Conservation (phyloP, 2,888 invertebrate genomes). For the Thereva nobilitata region DNA sequence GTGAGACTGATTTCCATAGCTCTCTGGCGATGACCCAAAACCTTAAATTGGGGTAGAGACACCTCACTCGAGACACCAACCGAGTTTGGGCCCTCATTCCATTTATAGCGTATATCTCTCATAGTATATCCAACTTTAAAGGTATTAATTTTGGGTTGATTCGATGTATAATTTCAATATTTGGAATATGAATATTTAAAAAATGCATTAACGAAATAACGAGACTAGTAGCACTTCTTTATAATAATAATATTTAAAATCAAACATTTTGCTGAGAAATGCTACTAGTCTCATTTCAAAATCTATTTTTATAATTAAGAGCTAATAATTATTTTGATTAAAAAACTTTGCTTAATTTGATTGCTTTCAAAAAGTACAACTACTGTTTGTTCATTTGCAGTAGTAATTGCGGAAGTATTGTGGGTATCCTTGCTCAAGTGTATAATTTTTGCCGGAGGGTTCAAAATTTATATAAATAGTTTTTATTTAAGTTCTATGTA, state of each 20-base stretch:
- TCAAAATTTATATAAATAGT: conserved; percentile 38
- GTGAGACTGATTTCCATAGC: conserved; percentile 96
- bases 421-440: conserved; percentile 23
- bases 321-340: conserved; percentile 24
- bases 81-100: conserved; percentile 94
- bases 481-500: conserved; percentile 10
- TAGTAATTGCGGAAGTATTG: conserved; percentile 47
- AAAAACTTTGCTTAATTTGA: conserved; percentile 27
- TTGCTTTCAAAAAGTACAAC: conserved; percentile 48
- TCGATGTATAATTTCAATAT: conserved; percentile 29
- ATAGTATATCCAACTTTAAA: conserved; percentile 92
- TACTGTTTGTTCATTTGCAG: conserved; percentile 59
- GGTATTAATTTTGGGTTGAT: conserved; percentile 30
- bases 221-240: conserved; percentile 28
- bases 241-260: not conserved
- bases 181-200: conserved; percentile 36
- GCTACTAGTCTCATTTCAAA: conserved; percentile 58
- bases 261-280: not conserved
- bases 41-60: conserved; percentile 97
- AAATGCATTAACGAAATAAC: conserved; percentile 36
- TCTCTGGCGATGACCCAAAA: conserved; percentile 93
- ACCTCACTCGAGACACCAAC: conserved; percentile 95
- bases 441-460: conserved; percentile 20
- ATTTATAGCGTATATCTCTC: conserved; percentile 96
- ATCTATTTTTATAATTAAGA: conserved; percentile 45